Evolutionary conservation across 2,113 vertebrate species (phyloP), one percentile per base, ranked within the genome.

Genomic region (Clarias batrachus): DNA sequence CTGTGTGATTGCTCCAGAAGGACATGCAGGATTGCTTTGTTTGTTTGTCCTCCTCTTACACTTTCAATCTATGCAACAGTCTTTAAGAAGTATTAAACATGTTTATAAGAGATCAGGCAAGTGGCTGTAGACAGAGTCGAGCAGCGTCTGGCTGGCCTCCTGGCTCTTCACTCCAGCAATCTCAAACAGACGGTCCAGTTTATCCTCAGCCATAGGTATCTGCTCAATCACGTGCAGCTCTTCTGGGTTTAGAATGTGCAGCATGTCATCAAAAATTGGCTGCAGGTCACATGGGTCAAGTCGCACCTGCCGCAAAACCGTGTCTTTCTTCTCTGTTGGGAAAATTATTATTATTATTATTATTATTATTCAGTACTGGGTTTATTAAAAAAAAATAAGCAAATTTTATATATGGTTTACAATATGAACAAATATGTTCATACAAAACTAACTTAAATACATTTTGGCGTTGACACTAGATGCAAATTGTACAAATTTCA

Each of bases 121-220:
- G 92, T 99, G 98, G 93, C 97, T 96, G 93, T 99, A 99, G 91
- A 99, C 97, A 1, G 98, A 99, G 94, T 99, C 98, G 88, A 99
- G 94, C 88, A 99, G 96, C 66, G 96, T 99, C 95, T 99, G 98
- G 93, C 98, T 99, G 91, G 98, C 97, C 92, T 99, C 98, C 92
- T 98, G 98, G 93, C 98, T 99, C 93, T 99, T 99, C 54, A 97
- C 96, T 10, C 98, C 97, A 0, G 97, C 97, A 0, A 99, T 98
- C 93, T 99, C 98, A 81, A 99, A 99, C 13, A 99, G 95, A 68
- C 94, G 94, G 90, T 98, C 98, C 92, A 99, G 95, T 91, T 96
- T 98, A 93, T 99, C 98, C 91, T 99, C 98, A 0, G 97, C 97
- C 77, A 96, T 95, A 0, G 96, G 95, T 91, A 98, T 98, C 93